These are phyloP conservation scores for Caenorhabditis sp. DNA, from an alignment of 2,888 invertebrate species.

Conservation along the genomic window DNA sequence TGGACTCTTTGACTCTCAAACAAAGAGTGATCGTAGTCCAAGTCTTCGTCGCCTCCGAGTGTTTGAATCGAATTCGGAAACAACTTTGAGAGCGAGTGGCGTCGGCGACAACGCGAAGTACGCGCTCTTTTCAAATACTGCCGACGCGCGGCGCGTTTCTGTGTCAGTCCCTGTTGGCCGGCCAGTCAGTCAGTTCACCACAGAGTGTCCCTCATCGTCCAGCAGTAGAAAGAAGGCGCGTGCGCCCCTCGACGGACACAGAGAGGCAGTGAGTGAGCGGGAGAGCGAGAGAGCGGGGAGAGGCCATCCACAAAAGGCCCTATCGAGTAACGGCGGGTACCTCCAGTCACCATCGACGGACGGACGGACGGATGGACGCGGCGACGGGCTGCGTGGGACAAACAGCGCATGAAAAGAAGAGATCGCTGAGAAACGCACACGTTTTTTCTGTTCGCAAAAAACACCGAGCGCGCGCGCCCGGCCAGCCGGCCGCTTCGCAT, in stretches of 20 bases:
- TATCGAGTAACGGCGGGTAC: conserved; percentile 47
- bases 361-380: conserved; percentile 30
- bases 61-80: conserved; percentile 32
- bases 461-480: not conserved
- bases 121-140: conserved; percentile 39
- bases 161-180: conserved; percentile 24
- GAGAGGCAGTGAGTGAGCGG: conserved; percentile 5
- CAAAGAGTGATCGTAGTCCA: conserved; percentile 25
- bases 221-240: conserved; percentile 35
- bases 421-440: conserved; percentile 8
- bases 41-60: not conserved
- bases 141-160: conserved; percentile 27
- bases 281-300: not conserved
- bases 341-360: conserved; percentile 49
- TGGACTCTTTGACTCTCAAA: conserved; percentile 2
- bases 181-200: conserved; percentile 20
- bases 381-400: conserved; percentile 7
- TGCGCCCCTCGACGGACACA: conserved; percentile 22
- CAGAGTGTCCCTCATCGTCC: conserved; percentile 36
- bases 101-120: not conserved
- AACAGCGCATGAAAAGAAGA: conserved; percentile 7
- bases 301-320: conserved; percentile 24
- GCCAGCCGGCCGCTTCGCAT: not conserved
- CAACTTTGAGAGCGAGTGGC: conserved; percentile 14
- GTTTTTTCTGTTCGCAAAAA: conserved; percentile 18